phyloP scores from a whole-genome alignment of 2,888 invertebrate genomes.

The Amphiduros pacificus region DNA sequence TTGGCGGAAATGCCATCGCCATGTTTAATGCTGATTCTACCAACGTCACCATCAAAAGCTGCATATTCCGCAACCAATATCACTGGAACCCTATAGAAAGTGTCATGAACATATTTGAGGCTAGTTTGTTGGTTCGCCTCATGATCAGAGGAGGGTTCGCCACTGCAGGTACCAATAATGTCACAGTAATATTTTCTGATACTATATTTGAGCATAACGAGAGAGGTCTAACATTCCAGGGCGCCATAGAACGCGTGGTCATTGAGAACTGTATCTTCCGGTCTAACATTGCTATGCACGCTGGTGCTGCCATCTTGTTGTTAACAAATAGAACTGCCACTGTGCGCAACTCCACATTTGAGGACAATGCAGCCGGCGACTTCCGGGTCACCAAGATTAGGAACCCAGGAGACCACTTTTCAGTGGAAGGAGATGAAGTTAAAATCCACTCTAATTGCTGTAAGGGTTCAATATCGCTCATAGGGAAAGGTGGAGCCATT shows the following conservation, averaged over 20 bases:
- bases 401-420: constrained; percentile 15
- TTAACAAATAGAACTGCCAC: constrained; percentile 15
- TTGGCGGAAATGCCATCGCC: constrained; percentile 23
- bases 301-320: constrained; percentile 26
- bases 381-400: constrained; percentile 19
- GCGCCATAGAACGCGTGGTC: constrained; percentile 3
- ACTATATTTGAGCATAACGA: constrained; percentile 17
- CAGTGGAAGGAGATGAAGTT: constrained; percentile 31
- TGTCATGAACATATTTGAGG: constrained; percentile 31
- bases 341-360: constrained; percentile 27
- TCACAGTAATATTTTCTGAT: constrained; percentile 7
- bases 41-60: constrained; percentile 15
- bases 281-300: constrained; percentile 30
- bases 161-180: constrained; percentile 6
- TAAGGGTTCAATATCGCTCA: constrained; percentile 31
- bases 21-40: constrained; percentile 12
- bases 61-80: constrained; percentile 23
- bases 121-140: constrained; percentile 24
- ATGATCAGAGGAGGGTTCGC: constrained; percentile 14
- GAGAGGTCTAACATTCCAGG: constrained; percentile 14
- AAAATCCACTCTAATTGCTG: constrained; percentile 31
- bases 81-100: constrained; percentile 25
- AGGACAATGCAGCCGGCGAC: constrained; percentile 25
- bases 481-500: constrained; percentile 35
- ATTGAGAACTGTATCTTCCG: constrained; percentile 11